Conservation (phyloP, 2,888 invertebrate genomes). For the Diaprepes abbreviatus region DNA sequence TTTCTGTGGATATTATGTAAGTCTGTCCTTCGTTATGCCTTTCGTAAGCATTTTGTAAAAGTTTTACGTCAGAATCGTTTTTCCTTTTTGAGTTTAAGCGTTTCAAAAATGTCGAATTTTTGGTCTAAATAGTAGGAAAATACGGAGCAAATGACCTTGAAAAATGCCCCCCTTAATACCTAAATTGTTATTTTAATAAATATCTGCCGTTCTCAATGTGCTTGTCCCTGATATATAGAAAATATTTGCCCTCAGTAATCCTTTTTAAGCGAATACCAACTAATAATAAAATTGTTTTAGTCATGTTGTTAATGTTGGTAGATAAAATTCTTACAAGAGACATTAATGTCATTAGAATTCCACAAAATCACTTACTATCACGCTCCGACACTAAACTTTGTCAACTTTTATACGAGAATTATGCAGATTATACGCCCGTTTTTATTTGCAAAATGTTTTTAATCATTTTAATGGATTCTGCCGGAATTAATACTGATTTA, state of each 20-base stretch:
- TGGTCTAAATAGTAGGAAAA: no score
- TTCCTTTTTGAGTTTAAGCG: no score
- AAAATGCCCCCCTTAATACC: no score
- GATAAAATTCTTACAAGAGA: slow-evolving; percentile 36
- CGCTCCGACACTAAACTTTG: slow-evolving; percentile 40
- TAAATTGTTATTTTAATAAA: no score
- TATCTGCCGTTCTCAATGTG: no score
- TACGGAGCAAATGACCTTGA: no score
- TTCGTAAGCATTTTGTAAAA: no score
- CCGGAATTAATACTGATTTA: slow-evolving; percentile 61
- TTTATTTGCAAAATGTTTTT: slow-evolving; percentile 58
- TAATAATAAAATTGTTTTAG: slow-evolving; percentile 38
- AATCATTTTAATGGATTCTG: slow-evolving; percentile 65
- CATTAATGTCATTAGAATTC: slow-evolving; percentile 43
- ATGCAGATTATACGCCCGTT: slow-evolving; percentile 56
- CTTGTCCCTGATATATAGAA: no score
- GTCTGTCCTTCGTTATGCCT: no score
- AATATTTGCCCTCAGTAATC: background rate
- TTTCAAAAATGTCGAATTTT: no score
- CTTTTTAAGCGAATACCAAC: background rate
- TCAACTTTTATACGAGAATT: slow-evolving; percentile 53
- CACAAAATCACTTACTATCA: slow-evolving; percentile 43
- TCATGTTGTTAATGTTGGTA: slow-evolving; percentile 23
- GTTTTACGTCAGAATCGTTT: no score
- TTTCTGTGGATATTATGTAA: no score